Conservation (phyloP, 2,113 vertebrate species). For the Ameiurus melas region DNA sequence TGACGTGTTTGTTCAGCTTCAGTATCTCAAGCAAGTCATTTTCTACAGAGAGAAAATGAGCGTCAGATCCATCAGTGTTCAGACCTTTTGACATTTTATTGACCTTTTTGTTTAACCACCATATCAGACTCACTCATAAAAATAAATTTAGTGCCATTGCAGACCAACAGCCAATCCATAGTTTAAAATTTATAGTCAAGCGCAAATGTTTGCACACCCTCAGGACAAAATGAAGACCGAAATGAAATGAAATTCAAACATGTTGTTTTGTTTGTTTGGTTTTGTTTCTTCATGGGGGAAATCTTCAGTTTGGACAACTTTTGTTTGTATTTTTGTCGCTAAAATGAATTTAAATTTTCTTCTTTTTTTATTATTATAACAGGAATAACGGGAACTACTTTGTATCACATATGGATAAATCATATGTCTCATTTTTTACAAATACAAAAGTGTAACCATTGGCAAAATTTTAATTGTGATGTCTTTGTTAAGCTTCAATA, state of each 20-base stretch:
- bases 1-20: slow-evolving; percentile 67
- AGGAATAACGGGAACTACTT: not conserved
- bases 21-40: slow-evolving; percentile 78
- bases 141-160: not conserved
- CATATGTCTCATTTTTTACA: not conserved
- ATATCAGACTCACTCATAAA: not conserved
- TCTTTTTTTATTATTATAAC: not conserved
- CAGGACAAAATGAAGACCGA: not conserved
- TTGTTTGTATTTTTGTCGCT: not conserved
- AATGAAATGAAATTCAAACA: not conserved
- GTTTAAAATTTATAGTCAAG: not conserved
- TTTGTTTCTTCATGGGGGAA: not conserved
- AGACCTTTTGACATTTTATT: not conserved
- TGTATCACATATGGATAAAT: not conserved
- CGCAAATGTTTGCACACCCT: not conserved
- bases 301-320: not conserved
- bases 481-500: not conserved
- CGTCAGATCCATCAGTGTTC: slow-evolving; percentile 7
- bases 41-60: slow-evolving; percentile 66
- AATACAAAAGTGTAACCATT: not conserved
- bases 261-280: not conserved
- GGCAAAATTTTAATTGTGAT: not conserved
- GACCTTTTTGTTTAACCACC: not conserved
- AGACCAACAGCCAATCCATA: not conserved
- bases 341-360: not conserved